Percentiles rank a stretch among this genome's conserved stretches.
Conservation (phyloP, 2,113 vertebrate species). For the Scatophagus argus region DNA sequence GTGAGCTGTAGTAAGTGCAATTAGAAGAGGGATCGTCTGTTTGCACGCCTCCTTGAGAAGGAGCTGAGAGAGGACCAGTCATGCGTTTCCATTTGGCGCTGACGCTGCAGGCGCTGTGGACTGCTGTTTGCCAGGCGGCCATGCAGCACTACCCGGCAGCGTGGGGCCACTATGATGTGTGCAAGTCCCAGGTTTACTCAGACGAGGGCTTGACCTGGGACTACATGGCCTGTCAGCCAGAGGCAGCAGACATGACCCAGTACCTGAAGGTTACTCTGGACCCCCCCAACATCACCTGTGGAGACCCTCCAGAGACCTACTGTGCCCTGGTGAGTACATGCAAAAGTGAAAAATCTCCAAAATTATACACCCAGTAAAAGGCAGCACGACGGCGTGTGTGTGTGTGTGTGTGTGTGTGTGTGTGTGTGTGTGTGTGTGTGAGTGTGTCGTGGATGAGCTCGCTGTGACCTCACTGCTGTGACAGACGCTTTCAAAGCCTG, state of each 20-base stretch:
- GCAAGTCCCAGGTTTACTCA: slow-evolving; percentile 95
- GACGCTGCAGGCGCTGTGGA: slow-evolving; percentile 92
- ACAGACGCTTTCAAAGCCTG: slow-evolving; percentile 51
- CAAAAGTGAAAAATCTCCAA: neutral
- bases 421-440: slow-evolving; percentile 21
- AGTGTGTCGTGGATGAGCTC: slow-evolving; percentile 19
- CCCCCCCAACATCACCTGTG: slow-evolving; percentile 96
- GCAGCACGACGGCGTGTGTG: slow-evolving; percentile 4
- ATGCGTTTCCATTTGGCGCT: slow-evolving; percentile 94
- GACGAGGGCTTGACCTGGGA: slow-evolving; percentile 98
- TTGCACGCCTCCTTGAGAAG: slow-evolving; percentile 26
- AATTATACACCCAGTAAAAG: neutral
- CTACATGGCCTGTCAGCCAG: slow-evolving; percentile 99
- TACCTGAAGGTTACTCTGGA: slow-evolving; percentile 95
- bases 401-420: slow-evolving; percentile 12
- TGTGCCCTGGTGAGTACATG: slow-evolving; percentile 93
- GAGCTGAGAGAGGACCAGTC: slow-evolving; percentile 64
- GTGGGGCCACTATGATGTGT: slow-evolving; percentile 98
- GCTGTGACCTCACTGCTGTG: slow-evolving; percentile 35
- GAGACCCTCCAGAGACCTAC: slow-evolving; percentile 96
- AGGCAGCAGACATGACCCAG: slow-evolving; percentile 97
- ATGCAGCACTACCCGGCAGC: slow-evolving; percentile 95
- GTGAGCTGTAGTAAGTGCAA: slow-evolving; percentile 46
- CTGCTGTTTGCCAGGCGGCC: slow-evolving; percentile 88
- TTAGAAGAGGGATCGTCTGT: slow-evolving; percentile 45